A percentile compares a stretch with the other conserved stretches of the same genome.
These are phyloP conservation scores for Amphiduros pacificus DNA, from an alignment of 2,888 invertebrate species.

Conservation along the genomic window DNA sequence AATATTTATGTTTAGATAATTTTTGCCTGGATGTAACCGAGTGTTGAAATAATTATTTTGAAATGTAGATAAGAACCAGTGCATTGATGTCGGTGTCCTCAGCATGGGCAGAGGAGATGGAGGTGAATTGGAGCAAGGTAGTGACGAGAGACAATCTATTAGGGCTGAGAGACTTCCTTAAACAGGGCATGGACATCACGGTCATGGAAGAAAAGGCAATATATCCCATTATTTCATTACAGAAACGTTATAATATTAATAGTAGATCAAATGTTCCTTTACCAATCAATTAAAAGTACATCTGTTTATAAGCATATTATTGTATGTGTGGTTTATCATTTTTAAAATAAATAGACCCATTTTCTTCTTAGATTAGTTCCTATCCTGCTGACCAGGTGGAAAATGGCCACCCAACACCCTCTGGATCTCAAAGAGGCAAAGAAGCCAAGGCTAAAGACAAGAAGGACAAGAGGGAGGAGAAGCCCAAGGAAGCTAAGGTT, in stretches of 20 bases:
- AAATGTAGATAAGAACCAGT: conserved; percentile 18
- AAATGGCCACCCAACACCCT: conserved; percentile 10
- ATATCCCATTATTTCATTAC: not conserved
- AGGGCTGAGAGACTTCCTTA: conserved; percentile 48
- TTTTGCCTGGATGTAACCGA: not conserved
- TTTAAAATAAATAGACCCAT: not conserved
- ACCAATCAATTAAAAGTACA: not conserved
- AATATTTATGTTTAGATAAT: not conserved
- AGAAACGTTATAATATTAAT: not conserved
- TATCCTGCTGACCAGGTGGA: conserved; percentile 36
- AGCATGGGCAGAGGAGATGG: conserved; percentile 48
- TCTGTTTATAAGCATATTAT: not conserved
- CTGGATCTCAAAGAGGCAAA: conserved; percentile 24
- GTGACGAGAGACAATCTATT: conserved; percentile 44
- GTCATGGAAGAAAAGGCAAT: conserved; percentile 53
- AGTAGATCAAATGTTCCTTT: not conserved
- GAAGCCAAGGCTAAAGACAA: conserved; percentile 29
- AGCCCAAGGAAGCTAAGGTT: conserved; percentile 26
- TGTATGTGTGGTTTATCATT: not conserved
- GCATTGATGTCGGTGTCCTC: conserved; percentile 38
- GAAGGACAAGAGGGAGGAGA: conserved; percentile 39
- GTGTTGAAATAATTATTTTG: not conserved
- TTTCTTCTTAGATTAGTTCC: conserved; percentile 39
- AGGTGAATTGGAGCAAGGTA: conserved; percentile 44
- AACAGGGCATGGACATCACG: conserved; percentile 48